A percentile compares a stretch with the other conserved stretches of the same genome.
These are phyloP conservation scores for Caerostris extrusa DNA, from an alignment of 1,140 invertebrate genomes.

Conservation along the genomic window DNA sequence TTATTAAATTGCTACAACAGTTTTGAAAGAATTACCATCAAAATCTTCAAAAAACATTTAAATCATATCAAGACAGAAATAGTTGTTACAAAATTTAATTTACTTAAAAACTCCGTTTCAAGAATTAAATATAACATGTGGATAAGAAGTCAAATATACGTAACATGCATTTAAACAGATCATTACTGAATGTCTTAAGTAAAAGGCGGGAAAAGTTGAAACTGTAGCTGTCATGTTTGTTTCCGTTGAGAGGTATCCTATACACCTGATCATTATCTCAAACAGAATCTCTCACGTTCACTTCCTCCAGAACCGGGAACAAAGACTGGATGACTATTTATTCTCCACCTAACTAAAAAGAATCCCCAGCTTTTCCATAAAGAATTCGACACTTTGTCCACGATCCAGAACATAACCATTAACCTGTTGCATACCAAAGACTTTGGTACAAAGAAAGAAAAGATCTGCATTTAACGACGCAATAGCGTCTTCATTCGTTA, in stretches of 20 bases:
- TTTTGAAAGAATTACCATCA: too few species aligned
- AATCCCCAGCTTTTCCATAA: background rate
- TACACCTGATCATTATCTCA: constrained; percentile 3
- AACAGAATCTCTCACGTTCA: background rate
- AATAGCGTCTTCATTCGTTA: constrained; percentile 35
- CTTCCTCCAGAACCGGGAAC: background rate
- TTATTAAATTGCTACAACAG: too few species aligned
- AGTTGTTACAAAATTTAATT: too few species aligned
- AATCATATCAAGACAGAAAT: too few species aligned
- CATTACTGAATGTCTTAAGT: too few species aligned
- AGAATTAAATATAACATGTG: background rate
- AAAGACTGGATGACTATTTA: constrained; percentile 4
- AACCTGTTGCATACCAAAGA: constrained; percentile 48
- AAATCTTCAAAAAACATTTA: too few species aligned
- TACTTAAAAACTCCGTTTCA: too few species aligned
- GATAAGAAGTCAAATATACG: background rate
- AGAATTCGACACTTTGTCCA: constrained; percentile 28
- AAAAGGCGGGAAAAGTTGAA: background rate
- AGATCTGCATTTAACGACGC: constrained; percentile 47
- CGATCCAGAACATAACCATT: constrained; percentile 20
- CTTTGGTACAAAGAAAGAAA: background rate
- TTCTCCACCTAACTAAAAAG: constrained; percentile 1
- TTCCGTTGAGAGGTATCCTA: background rate
- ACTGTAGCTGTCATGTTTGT: background rate
- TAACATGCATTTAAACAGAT: background rate